Conservation (phyloP, 2,888 invertebrate species). For the Standfussiana lucernea region DNA sequence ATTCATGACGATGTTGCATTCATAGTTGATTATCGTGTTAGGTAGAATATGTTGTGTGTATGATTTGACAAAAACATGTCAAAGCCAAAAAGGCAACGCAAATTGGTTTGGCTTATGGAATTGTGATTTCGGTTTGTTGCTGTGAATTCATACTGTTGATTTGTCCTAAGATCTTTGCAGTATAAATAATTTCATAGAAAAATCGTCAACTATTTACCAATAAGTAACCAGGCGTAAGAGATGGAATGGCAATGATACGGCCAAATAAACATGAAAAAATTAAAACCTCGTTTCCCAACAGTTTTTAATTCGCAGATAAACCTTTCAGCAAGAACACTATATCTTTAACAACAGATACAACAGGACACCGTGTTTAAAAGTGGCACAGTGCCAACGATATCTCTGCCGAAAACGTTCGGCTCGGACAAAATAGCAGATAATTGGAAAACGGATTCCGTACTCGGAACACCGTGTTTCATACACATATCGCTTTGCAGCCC, state of each 20-base stretch:
- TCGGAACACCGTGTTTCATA: slow-evolving; percentile 57
- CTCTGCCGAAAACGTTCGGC: slow-evolving; percentile 34
- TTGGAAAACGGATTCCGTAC: slow-evolving; percentile 62
- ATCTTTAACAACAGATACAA: slow-evolving; percentile 45
- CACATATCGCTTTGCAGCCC: slow-evolving; percentile 61
- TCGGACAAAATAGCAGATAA: slow-evolving; percentile 61
- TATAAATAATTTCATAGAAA: neutral
- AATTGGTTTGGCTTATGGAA: neutral
- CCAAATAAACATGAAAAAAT: slow-evolving; percentile 12
- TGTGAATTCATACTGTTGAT: neutral
- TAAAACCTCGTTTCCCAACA: slow-evolving; percentile 8
- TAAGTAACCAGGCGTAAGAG: too few species aligned
- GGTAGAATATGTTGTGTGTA: neutral
- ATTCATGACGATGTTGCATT: slow-evolving; percentile 31
- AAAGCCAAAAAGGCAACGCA: neutral
- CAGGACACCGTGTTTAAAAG: slow-evolving; percentile 46
- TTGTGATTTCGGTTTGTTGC: neutral
- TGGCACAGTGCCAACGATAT: slow-evolving; percentile 64
- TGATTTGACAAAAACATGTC: neutral
- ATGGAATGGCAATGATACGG: neutral
- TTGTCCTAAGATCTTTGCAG: neutral
- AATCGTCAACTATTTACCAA: neutral
- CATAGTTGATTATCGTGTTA: slow-evolving; percentile 2
- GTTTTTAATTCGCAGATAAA: slow-evolving; percentile 37
- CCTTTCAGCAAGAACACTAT: slow-evolving; percentile 40